Conservation (phyloP, 2,113 vertebrate species). For the Eulacestoma nigropectus region DNA sequence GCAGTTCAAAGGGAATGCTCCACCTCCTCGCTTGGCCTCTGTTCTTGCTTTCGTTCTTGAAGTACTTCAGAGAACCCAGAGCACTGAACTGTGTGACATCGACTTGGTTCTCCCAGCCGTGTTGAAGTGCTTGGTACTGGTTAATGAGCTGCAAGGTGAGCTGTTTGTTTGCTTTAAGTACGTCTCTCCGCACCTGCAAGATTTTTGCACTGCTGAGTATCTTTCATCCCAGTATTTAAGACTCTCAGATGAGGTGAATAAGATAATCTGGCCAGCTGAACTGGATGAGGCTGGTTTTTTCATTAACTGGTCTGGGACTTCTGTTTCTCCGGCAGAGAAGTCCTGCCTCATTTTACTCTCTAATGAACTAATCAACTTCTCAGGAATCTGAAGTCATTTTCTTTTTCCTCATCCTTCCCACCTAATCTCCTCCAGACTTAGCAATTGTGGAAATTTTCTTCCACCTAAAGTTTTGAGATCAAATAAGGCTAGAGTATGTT, state of each 20-base stretch:
- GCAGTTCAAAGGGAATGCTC: conserved; percentile 82
- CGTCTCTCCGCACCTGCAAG: background rate
- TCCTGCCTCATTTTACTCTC: background rate
- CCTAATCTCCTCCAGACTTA: background rate
- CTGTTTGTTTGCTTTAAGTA: background rate
- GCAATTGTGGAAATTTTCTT: background rate
- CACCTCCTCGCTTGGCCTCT: conserved; percentile 80
- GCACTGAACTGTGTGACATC: conserved; percentile 70
- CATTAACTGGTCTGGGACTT: background rate
- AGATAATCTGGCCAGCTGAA: background rate
- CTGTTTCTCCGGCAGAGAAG: background rate
- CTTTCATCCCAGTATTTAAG: background rate
- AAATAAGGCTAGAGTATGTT: background rate
- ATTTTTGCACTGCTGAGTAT: background rate
- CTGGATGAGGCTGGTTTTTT: background rate
- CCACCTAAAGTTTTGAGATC: background rate
- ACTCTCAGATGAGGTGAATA: background rate
- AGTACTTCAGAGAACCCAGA: conserved; percentile 76
- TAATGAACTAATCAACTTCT: background rate
- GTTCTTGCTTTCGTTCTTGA: conserved; percentile 83
- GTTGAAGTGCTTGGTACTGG: conserved; percentile 85
- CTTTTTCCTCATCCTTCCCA: background rate
- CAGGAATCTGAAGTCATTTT: background rate
- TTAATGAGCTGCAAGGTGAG: conserved; percentile 89
- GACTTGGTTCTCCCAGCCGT: conserved; percentile 76